A percentile compares a stretch with the other conserved stretches of the same genome.
Evolutionary conservation across 2,888 invertebrate species (phyloP).

Genomic region (Reticulitermes lucifugus): DNA sequence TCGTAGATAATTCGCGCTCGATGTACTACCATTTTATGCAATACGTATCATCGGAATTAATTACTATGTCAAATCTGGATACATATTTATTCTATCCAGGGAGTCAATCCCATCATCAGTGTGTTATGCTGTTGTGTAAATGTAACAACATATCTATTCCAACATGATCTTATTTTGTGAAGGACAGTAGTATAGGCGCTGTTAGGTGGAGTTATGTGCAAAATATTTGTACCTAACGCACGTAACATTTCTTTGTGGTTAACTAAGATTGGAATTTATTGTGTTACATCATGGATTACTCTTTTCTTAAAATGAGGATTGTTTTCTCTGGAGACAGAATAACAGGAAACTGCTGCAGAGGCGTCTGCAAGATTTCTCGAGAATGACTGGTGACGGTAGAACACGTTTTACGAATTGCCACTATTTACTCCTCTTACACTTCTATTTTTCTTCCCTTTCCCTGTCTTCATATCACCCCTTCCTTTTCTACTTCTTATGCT

Average conservation of each 20-base stretch:
- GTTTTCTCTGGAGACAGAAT: conserved; percentile 22
- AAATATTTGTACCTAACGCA: too few relatives aligned
- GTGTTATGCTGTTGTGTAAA: too few relatives aligned
- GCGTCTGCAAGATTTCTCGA: conserved; percentile 28
- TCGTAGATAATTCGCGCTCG: too few relatives aligned
- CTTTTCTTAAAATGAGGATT: not conserved
- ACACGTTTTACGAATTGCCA: conserved; percentile 32
- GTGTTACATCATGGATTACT: not conserved
- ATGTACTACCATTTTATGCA: too few relatives aligned
- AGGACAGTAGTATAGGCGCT: too few relatives aligned
- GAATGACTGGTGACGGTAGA: conserved; percentile 22
- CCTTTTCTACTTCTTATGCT: conserved; percentile 20
- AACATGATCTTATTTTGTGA: too few relatives aligned
- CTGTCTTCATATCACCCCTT: not conserved
- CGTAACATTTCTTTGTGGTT: not conserved
- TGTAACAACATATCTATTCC: too few relatives aligned
- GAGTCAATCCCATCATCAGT: too few relatives aligned
- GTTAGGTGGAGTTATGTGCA: too few relatives aligned
- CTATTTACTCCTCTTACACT: conserved; percentile 31
- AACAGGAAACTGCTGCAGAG: conserved; percentile 6
- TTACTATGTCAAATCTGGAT: too few relatives aligned
- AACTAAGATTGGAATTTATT: not conserved
- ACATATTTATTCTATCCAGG: too few relatives aligned
- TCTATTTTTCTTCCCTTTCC: conserved; percentile 16
- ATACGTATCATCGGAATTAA: too few relatives aligned